Evolutionary conservation across 64 coral and sea anemone genomes (phyloP).

Genomic region (Platygyra sinensis): DNA sequence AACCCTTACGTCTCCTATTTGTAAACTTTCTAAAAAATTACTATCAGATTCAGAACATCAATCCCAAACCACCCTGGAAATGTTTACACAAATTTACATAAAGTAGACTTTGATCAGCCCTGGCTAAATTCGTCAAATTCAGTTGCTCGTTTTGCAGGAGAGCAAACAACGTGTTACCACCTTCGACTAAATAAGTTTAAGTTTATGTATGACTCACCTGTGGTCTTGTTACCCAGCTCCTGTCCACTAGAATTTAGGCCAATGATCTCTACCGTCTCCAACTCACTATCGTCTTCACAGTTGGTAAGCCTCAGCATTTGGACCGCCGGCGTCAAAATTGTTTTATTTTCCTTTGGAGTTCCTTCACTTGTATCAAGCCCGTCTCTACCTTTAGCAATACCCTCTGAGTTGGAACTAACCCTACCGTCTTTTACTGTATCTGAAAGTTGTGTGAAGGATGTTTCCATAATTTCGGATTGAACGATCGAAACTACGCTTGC

Average conservation of each 20-base stretch:
- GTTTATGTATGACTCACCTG: background rate
- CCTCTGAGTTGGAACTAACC: background rate
- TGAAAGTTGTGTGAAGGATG: background rate
- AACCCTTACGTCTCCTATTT: no score
- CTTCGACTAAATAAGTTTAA: background rate
- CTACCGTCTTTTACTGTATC: background rate
- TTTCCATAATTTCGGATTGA: background rate
- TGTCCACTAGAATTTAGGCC: background rate
- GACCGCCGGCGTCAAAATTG: background rate
- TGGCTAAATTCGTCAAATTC: background rate
- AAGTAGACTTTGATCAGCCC: background rate
- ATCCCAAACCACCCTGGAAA: no score
- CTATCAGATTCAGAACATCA: no score
- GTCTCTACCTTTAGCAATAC: background rate
- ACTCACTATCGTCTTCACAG: background rate
- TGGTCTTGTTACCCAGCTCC: background rate
- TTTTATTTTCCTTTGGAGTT: background rate
- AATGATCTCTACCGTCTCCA: constrained; percentile 10
- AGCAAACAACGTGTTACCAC: background rate
- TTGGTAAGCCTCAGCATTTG: background rate
- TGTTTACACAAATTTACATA: no score
- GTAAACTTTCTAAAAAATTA: no score
- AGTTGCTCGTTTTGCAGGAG: background rate
- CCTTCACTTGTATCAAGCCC: background rate
- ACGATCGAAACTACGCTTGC: background rate